phyloP scores from a whole-genome alignment of 2,888 invertebrate species.

The Pseudococcus viburni region DNA sequence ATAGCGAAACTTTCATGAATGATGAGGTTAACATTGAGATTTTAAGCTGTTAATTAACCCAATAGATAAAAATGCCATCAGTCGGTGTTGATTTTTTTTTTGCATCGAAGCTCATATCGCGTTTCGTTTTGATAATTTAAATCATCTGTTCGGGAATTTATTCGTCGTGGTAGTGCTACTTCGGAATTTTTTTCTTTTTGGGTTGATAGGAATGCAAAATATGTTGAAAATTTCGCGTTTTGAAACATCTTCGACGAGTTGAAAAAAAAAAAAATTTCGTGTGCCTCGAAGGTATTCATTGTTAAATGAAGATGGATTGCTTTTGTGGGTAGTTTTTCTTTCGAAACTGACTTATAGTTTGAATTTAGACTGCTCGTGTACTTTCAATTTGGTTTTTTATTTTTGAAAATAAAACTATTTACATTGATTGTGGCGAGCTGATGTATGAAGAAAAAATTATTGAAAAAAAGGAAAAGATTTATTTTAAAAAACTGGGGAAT shows the following conservation, averaged over 20 bases:
- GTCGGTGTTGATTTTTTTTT: not conserved
- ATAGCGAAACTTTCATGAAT: not conserved
- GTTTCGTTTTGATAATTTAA: not conserved
- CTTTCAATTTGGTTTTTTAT: not conserved
- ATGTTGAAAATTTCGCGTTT: not conserved
- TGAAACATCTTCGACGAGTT: not conserved
- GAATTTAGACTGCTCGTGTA: not conserved
- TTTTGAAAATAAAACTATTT: no score
- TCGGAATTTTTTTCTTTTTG: not conserved
- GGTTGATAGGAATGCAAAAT: not conserved
- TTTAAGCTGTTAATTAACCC: not conserved
- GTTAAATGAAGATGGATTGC: not conserved
- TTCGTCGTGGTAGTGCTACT: not conserved
- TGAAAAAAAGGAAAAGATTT: no score
- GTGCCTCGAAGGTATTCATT: not conserved
- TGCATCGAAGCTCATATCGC: constrained; percentile 3
- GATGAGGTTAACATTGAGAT: not conserved
- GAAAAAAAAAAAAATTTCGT: not conserved
- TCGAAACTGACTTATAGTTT: no score
- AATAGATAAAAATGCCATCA: constrained; percentile 20
- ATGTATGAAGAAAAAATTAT: no score
- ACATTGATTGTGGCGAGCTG: no score
- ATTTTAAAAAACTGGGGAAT: no score
- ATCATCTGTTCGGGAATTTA: not conserved
- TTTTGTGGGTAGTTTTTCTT: not conserved